Conservation (phyloP, 2,797 vertebrate genomes). For the Taenioides sp. region DNA sequence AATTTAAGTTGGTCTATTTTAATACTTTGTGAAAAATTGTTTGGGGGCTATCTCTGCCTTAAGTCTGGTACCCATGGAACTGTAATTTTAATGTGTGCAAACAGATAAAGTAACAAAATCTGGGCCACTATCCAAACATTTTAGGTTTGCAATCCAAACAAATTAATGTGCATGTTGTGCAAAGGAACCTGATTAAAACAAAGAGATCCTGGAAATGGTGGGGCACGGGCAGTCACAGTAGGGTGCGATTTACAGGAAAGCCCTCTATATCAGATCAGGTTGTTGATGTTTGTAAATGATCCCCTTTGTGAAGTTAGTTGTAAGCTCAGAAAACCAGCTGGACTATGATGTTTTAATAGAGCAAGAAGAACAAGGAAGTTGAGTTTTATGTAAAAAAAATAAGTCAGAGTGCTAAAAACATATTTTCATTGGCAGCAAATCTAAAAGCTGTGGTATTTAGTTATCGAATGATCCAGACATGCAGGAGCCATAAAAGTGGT, state of each 20-base stretch:
- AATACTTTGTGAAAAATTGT: too few relatives aligned
- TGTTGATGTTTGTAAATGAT: background rate
- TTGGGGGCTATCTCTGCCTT: too few relatives aligned
- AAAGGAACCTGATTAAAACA: background rate
- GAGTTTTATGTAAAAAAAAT: background rate
- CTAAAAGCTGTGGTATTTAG: background rate
- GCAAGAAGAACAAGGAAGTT: background rate
- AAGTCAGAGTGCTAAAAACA: background rate
- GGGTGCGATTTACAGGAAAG: background rate
- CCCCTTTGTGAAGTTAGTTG: too few relatives aligned
- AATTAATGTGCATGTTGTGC: background rate
- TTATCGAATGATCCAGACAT: background rate
- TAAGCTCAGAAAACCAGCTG: background rate
- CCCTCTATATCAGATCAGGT: background rate
- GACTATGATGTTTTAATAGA: background rate
- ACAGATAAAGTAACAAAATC: background rate
- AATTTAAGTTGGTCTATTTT: too few relatives aligned
- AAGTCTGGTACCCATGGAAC: background rate
- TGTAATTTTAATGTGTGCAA: background rate
- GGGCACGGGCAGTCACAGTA: background rate
- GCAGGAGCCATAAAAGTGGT: background rate
- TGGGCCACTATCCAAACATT: background rate
- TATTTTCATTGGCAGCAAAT: background rate
- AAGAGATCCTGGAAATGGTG: background rate
- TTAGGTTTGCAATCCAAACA: too few relatives aligned